A percentile compares a stretch with the other conserved stretches of the same genome.
Evolutionary conservation across 1,140 invertebrate species (phyloP).

Genomic region (Hylaeus anthracinus): DNA sequence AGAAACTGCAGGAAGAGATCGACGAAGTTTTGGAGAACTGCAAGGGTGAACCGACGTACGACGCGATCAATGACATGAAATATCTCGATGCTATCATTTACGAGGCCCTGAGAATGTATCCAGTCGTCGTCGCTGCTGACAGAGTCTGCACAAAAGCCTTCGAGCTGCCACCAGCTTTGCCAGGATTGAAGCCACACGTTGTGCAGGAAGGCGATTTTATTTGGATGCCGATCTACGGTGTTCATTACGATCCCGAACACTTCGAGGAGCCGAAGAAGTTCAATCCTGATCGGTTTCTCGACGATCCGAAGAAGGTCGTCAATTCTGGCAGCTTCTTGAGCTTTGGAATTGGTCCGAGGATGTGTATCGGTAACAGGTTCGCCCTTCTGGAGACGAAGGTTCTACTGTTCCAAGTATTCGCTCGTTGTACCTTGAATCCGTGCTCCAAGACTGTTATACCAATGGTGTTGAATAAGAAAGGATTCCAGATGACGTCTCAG

Average conservation of each 20-base stretch:
- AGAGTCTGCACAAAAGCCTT: slow-evolving; percentile 52
- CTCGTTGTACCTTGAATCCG: slow-evolving; percentile 56
- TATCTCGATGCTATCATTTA: slow-evolving; percentile 72
- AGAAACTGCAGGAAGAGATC: slow-evolving; percentile 81
- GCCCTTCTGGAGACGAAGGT: slow-evolving; percentile 35
- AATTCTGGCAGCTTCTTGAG: slow-evolving; percentile 19
- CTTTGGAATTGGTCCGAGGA: slow-evolving; percentile 53
- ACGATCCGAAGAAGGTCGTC: slow-evolving; percentile 65
- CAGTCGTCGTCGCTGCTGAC: slow-evolving; percentile 14
- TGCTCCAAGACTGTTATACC: slow-evolving; percentile 58
- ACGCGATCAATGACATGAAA: slow-evolving; percentile 69
- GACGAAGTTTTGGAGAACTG: slow-evolving; percentile 73
- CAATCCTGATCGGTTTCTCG: slow-evolving; percentile 81
- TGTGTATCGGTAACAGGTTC: slow-evolving; percentile 72
- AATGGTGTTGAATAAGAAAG: slow-evolving; percentile 3
- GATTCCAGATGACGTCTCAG: slow-evolving; percentile 17
- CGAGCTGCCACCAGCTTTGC: slow-evolving; percentile 56
- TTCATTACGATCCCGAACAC: slow-evolving; percentile 84
- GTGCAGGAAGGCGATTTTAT: slow-evolving; percentile 48
- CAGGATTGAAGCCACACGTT: slow-evolving; percentile 54
- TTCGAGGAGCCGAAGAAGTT: slow-evolving; percentile 85
- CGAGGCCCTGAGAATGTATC: slow-evolving; percentile 60
- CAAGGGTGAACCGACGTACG: slow-evolving; percentile 74
- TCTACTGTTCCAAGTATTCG: slow-evolving; percentile 63
- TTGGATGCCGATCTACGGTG: slow-evolving; percentile 79